Evolutionary conservation across 2,797 vertebrate genomes (phyloP).

Genomic region (Xyrichtys novacula): DNA sequence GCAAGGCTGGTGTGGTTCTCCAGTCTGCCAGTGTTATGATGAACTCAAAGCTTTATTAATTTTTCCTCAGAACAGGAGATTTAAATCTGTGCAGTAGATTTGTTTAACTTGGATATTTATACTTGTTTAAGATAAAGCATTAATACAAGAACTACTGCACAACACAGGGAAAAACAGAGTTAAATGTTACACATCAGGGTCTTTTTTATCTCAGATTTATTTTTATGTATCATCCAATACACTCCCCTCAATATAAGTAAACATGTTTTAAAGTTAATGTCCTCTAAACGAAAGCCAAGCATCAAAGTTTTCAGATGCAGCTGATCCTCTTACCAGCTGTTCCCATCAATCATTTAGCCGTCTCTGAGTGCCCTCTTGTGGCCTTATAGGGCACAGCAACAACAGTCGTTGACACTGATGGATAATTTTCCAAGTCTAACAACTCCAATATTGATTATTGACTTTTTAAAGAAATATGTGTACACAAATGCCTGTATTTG

Average conservation of each 20-base stretch:
- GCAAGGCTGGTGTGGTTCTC: conserved; percentile 46
- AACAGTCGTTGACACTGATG: too few species aligned
- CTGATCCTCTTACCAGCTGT: too few species aligned
- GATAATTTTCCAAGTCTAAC: too few species aligned
- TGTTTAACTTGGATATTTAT: conserved; percentile 19
- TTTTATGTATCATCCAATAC: background rate
- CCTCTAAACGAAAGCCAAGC: too few species aligned
- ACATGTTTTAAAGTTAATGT: too few species aligned
- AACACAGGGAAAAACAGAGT: background rate
- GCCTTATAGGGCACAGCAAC: conserved; percentile 23
- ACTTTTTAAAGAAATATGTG: too few species aligned
- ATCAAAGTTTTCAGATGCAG: too few species aligned
- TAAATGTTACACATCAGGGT: background rate
- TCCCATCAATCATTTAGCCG: too few species aligned
- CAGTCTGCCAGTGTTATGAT: conserved; percentile 30
- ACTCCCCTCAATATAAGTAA: too few species aligned
- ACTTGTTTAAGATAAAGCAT: background rate
- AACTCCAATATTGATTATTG: too few species aligned
- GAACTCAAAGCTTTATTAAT: background rate
- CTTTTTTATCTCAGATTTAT: background rate
- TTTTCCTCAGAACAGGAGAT: background rate
- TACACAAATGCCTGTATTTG: too few species aligned
- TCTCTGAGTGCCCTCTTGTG: conserved; percentile 32
- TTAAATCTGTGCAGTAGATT: conserved; percentile 29
- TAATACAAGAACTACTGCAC: background rate